Evolutionary conservation across 2,797 vertebrate species (phyloP).

Genomic region (Gobionotothen gibberifrons): DNA sequence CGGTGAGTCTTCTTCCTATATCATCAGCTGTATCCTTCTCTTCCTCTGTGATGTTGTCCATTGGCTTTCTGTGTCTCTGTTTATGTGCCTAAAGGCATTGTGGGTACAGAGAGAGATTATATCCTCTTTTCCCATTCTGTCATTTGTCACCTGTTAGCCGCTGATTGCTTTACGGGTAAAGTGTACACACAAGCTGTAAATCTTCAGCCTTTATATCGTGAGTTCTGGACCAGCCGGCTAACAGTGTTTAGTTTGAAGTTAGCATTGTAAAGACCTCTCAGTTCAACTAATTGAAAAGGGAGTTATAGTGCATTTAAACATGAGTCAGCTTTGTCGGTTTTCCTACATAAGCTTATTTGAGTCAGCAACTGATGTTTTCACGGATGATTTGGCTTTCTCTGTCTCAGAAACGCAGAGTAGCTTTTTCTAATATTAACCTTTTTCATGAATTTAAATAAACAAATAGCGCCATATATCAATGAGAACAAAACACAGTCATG

Average conservation of each 20-base stretch:
- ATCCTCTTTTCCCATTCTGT: conserved; percentile 17
- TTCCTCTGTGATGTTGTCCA: conserved; percentile 15
- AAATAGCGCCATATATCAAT: neutral
- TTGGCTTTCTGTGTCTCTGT: conserved; percentile 27
- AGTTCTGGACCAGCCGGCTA: neutral
- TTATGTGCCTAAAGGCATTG: neutral
- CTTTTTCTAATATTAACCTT: conserved; percentile 27
- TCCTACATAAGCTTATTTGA: conserved; percentile 14
- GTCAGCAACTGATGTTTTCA: conserved; percentile 20
- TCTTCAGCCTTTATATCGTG: neutral
- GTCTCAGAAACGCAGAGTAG: neutral
- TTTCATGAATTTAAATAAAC: conserved; percentile 33
- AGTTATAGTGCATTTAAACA: neutral
- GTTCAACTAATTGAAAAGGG: conserved; percentile 2
- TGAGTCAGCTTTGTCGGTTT: conserved; percentile 25
- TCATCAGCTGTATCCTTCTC: conserved; percentile 20
- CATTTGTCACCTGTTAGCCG: conserved; percentile 49
- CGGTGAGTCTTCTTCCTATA: conserved; percentile 84
- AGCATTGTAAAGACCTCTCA: neutral
- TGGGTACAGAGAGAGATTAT: conserved; percentile 14
- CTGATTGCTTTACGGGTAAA: neutral
- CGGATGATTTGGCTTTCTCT: conserved; percentile 4
- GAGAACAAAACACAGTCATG: conserved; percentile 25
- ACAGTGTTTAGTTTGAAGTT: conserved; percentile 8
- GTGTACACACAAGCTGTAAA: conserved; percentile 6